Evolutionary conservation across 2,888 invertebrate species (phyloP), one percentile per base, ranked within the genome.

Genomic region (Drosophila eohydei): DNA sequence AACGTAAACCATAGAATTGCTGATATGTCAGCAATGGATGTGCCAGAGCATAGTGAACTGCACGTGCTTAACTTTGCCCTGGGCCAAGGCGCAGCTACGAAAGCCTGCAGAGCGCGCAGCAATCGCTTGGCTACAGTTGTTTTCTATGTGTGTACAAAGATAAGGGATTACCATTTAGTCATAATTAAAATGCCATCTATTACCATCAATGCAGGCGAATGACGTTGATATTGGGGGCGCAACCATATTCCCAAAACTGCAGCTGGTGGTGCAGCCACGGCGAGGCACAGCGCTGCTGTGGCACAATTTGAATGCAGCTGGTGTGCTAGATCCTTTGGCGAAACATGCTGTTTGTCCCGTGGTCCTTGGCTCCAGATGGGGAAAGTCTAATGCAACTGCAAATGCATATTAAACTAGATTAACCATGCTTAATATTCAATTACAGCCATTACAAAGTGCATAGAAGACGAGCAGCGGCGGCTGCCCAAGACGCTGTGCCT

Each of bases 351-450:
- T 70, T 8, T 85, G 78, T 21, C 80, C 81, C 4, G 70, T 75
- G 2, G 56, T 74, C 0, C 1, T 78, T 21, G 83, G 80, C 7
- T 65, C 83, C 59, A 60, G 70, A 54, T 83, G 77, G 83, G 75
- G 79, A 84, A 38, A 51, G 65, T 60, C 26, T 4, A 3, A 57
- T 30, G 4, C 3, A 32, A 21, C 26, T 68, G 21, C 7, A 1
- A 36, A 26, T 7, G 16, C 40, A 16, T 34, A 34, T 50, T 2
- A 14, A 54, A 21, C 12, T 48, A 11, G 14, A 41, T 11, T 43
- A 54, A 48, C 50, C n/a, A n/a, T 34, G 26, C 28, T 30, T 26
- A n/a, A 61, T 40, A 21, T 36, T 46, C 28, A 26, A 26, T 52
- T 51, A 30, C 64, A 81, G 82, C 68, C 2, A 60, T 82, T 48